phyloP scores from a whole-genome alignment of 2,888 invertebrate species.

The Portevinia maculata region DNA sequence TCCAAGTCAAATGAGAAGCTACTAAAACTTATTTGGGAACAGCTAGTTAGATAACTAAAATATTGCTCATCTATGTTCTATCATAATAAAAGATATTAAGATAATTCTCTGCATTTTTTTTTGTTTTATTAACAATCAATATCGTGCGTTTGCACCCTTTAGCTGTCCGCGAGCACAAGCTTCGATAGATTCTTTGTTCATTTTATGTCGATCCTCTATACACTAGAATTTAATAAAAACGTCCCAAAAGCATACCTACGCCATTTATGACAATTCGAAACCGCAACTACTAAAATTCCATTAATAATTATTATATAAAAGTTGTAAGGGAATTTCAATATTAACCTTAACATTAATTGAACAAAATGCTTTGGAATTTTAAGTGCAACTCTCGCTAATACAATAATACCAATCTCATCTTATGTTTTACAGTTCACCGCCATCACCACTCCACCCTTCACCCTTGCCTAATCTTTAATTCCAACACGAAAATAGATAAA shows the following conservation, averaged over 20 bases:
- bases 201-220: no score
- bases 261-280: neutral
- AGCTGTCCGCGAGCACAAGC: no score
- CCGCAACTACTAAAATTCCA: neutral
- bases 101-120: no score
- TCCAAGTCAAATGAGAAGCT: no score
- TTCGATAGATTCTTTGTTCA: no score
- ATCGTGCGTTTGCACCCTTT: no score
- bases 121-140: no score
- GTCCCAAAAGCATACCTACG: neutral
- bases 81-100: no score
- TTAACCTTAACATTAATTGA: constrained; percentile 21
- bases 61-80: no score
- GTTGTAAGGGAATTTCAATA: constrained; percentile 23
- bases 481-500: constrained; percentile 45
- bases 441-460: constrained; percentile 7
- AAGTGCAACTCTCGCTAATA: constrained; percentile 45
- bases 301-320: neutral
- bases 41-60: no score
- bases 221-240: no score
- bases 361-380: constrained; percentile 47
- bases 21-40: no score
- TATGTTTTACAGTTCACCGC: neutral
- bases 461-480: constrained; percentile 10
- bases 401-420: constrained; percentile 8